Percentiles rank a stretch among this genome's conserved stretches.
Evolutionary conservation across 2,797 vertebrate species (phyloP).

Genomic region (Heteromormyrus szaboi): DNA sequence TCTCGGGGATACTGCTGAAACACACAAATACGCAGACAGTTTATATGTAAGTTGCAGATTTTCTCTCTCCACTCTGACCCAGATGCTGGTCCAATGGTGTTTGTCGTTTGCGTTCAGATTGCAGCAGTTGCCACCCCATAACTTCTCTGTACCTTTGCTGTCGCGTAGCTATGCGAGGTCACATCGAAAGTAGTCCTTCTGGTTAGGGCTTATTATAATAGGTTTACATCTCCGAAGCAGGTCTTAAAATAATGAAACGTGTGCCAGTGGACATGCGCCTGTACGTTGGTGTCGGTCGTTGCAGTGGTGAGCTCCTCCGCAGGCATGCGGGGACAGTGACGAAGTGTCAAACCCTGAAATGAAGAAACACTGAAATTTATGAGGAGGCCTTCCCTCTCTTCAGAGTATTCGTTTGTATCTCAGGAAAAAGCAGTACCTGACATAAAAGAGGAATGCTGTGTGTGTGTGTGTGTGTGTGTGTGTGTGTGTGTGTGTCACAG

Average conservation of each 20-base stretch:
- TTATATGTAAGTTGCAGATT: background rate
- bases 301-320: slow-evolving; percentile 47
- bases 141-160: background rate
- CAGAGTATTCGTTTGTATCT: slow-evolving; percentile 43
- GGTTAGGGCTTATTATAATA: background rate
- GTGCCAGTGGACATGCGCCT: background rate
- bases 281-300: background rate
- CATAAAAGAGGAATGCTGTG: background rate
- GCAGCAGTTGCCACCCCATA: background rate
- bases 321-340: slow-evolving; percentile 53
- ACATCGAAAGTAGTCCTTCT: background rate
- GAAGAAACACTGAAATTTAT: slow-evolving; percentile 58
- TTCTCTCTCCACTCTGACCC: background rate
- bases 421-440: background rate
- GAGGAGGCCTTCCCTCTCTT: slow-evolving; percentile 55
- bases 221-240: background rate
- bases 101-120: background rate
- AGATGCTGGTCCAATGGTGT: background rate
- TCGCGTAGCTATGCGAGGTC: background rate
- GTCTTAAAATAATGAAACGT: background rate
- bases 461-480: background rate
- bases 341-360: slow-evolving; percentile 61
- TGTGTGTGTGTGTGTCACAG: slow-evolving; percentile 14
- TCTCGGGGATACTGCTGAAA: background rate
- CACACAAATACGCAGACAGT: background rate